Evolutionary conservation across 1,140 invertebrate genomes (phyloP).

Genomic region (Hyphantria cunea): DNA sequence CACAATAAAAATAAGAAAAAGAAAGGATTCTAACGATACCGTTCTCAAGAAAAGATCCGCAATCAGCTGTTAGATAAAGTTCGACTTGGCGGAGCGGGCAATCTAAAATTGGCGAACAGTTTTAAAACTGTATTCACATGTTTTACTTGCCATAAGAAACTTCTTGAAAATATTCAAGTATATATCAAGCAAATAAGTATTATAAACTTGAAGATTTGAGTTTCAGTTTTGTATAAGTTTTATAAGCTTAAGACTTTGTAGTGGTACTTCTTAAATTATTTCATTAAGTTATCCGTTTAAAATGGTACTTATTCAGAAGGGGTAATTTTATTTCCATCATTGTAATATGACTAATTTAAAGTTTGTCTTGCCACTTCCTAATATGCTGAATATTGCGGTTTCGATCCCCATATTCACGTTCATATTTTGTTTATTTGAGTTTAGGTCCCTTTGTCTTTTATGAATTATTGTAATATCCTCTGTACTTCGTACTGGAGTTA

Average conservation of each 20-base stretch:
- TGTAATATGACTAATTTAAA: too few species aligned
- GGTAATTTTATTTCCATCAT: too few species aligned
- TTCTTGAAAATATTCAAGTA: constrained; percentile 29
- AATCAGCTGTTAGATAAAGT: constrained; percentile 73
- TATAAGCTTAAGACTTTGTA: neutral
- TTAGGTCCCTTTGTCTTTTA: too few species aligned
- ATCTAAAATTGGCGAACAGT: constrained; percentile 59
- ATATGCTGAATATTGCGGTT: too few species aligned
- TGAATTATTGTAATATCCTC: too few species aligned
- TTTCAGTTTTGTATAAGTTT: constrained; percentile 7
- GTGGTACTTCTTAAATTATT: too few species aligned
- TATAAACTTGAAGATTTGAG: constrained; percentile 17
- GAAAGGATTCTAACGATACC: constrained; percentile 58
- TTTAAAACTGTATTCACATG: constrained; percentile 57
- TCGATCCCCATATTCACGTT: too few species aligned
- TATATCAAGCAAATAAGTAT: constrained; percentile 26
- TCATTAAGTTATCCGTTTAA: too few species aligned
- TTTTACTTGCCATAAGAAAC: constrained; percentile 30
- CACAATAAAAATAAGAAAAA: constrained; percentile 51
- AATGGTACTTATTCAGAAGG: too few species aligned
- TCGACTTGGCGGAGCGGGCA: constrained; percentile 50
- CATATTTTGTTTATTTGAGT: too few species aligned
- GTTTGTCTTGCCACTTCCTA: too few species aligned
- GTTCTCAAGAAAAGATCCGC: constrained; percentile 55
- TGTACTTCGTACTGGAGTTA: too few species aligned